phyloP scores from a whole-genome alignment of 2,888 invertebrate genomes.

The Tetropium fuscum region DNA sequence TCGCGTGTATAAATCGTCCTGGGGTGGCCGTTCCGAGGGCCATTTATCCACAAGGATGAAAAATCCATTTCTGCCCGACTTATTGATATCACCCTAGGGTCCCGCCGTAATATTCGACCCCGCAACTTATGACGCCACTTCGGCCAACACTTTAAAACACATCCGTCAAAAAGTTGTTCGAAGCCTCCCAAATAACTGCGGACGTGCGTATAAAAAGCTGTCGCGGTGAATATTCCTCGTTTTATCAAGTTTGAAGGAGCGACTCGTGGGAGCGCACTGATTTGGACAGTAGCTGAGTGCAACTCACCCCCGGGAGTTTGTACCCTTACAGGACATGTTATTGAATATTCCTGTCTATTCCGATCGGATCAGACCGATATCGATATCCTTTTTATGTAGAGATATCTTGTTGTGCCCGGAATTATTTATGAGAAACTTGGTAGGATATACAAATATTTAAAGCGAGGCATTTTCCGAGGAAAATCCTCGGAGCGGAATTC shows the following conservation, averaged over 20 bases:
- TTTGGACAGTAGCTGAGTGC: slow-evolving; percentile 65
- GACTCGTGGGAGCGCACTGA: slow-evolving; percentile 58
- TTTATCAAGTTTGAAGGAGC: slow-evolving; percentile 59
- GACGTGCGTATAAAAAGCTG: slow-evolving; percentile 43
- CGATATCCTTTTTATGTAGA: slow-evolving; percentile 54
- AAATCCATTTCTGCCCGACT: slow-evolving; percentile 68
- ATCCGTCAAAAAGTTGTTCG: slow-evolving; percentile 59
- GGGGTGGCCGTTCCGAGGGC: slow-evolving; percentile 61
- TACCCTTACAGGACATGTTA: slow-evolving; percentile 57
- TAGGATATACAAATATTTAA: slow-evolving; percentile 41
- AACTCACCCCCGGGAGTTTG: slow-evolving; percentile 55
- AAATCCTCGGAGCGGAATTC: slow-evolving; percentile 7
- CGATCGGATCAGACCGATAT: slow-evolving; percentile 54
- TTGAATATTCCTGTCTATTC: slow-evolving; percentile 60
- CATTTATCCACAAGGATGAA: slow-evolving; percentile 66
- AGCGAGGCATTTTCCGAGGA: slow-evolving; percentile 5
- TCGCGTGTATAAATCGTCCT: slow-evolving; percentile 46
- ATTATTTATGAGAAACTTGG: slow-evolving; percentile 53
- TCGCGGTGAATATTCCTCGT: slow-evolving; percentile 59
- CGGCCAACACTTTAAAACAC: slow-evolving; percentile 62
- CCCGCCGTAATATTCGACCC: slow-evolving; percentile 60
- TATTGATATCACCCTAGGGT: slow-evolving; percentile 66
- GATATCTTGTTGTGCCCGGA: slow-evolving; percentile 52
- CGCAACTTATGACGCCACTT: slow-evolving; percentile 60
- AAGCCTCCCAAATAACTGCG: slow-evolving; percentile 23